Evolutionary conservation across 2,888 invertebrate species (phyloP).

Genomic region (Cerastoderma edule): DNA sequence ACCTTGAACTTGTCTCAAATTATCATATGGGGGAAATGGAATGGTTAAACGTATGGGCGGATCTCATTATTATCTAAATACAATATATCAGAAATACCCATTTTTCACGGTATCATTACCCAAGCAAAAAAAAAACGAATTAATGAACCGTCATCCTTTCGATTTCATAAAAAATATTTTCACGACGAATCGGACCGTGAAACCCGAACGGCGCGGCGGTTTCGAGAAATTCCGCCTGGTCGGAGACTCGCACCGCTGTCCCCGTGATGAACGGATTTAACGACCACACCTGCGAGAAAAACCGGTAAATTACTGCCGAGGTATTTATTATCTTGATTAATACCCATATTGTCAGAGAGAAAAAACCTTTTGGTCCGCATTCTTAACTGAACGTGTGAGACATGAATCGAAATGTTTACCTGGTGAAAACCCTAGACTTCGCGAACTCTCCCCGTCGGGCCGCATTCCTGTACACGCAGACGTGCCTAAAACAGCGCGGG

Average conservation of each 20-base stretch:
- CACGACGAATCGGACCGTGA: too few relatives aligned
- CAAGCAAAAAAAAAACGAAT: too few relatives aligned
- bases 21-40: too few relatives aligned
- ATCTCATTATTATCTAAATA: too few relatives aligned
- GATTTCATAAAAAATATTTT: too few relatives aligned
- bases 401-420: slow-evolving; percentile 58
- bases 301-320: slow-evolving; percentile 36
- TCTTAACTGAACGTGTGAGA: slow-evolving; percentile 47
- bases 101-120: too few relatives aligned
- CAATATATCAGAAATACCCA: too few relatives aligned
- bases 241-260: slow-evolving; percentile 3
- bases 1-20: too few relatives aligned
- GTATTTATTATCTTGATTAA: slow-evolving; percentile 52
- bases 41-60: too few relatives aligned
- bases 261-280: neutral
- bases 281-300: slow-evolving; percentile 32
- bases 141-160: too few relatives aligned
- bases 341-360: slow-evolving; percentile 34
- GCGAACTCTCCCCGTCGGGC: neutral
- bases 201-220: too few relatives aligned
- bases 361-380: slow-evolving; percentile 40
- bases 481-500: neutral
- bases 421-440: slow-evolving; percentile 25
- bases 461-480: slow-evolving; percentile 5
- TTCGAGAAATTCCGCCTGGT: too few relatives aligned